These are phyloP conservation scores for Carpatolechia fugitivella DNA, from an alignment of 2,888 invertebrate species.

Conservation along the genomic window DNA sequence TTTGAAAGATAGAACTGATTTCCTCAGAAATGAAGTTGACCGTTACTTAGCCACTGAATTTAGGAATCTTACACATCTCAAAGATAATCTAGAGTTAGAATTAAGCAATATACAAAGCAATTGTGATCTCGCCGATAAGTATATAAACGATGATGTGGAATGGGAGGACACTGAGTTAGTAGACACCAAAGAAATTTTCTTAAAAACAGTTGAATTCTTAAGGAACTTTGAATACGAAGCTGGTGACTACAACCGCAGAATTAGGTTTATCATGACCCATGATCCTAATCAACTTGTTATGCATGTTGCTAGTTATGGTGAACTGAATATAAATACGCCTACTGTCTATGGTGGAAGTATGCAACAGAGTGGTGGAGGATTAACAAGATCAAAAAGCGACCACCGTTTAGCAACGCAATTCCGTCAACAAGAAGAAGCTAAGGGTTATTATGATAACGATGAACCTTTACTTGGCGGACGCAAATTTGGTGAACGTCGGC, in stretches of 20 bases:
- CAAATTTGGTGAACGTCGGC: slow-evolving; percentile 86
- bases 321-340: slow-evolving; percentile 88
- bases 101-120: slow-evolving; percentile 97
- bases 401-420: slow-evolving; percentile 94
- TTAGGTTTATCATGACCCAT: slow-evolving; percentile 92
- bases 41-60: slow-evolving; percentile 93
- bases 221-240: slow-evolving; percentile 97
- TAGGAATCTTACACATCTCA: slow-evolving; percentile 89
- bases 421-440: slow-evolving; percentile 89
- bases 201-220: slow-evolving; percentile 97
- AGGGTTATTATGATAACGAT: slow-evolving; percentile 82
- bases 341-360: slow-evolving; percentile 80
- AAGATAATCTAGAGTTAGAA: slow-evolving; percentile 96
- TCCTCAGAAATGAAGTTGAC: slow-evolving; percentile 93
- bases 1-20: slow-evolving; percentile 93
- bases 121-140: slow-evolving; percentile 97
- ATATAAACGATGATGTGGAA: slow-evolving; percentile 92
- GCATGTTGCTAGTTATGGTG: slow-evolving; percentile 93
- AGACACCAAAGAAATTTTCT: slow-evolving; percentile 97
- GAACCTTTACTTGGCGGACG: slow-evolving; percentile 86
- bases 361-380: slow-evolving; percentile 82
- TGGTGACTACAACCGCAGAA: slow-evolving; percentile 91
- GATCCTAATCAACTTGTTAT: slow-evolving; percentile 95
- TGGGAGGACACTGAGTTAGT: slow-evolving; percentile 96
- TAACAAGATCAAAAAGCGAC: slow-evolving; percentile 96